Conservation (phyloP, 2,797 vertebrate genomes). For the Craterocephalus amniculus region DNA sequence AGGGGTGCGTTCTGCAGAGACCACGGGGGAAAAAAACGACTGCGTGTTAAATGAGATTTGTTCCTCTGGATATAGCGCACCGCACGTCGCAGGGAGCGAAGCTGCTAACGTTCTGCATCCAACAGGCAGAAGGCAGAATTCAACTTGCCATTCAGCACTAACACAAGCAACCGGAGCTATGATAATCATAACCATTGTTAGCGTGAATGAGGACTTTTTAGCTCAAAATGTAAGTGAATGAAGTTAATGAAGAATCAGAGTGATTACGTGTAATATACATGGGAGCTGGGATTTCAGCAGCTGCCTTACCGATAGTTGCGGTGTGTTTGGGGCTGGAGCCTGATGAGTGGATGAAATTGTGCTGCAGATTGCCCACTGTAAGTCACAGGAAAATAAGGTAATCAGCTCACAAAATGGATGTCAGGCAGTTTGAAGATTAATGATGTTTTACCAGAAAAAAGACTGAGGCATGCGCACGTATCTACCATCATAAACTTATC, state of each 20-base stretch:
- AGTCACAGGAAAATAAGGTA: constrained; percentile 69
- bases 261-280: constrained; percentile 62
- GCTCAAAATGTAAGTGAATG: constrained; percentile 59
- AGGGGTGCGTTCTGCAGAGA: constrained; percentile 80
- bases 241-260: constrained; percentile 58
- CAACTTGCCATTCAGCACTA: constrained; percentile 45
- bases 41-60: constrained; percentile 73
- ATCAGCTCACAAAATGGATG: constrained; percentile 63
- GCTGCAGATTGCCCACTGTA: constrained; percentile 90
- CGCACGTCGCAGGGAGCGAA: constrained; percentile 41
- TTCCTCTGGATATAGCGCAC: constrained; percentile 59
- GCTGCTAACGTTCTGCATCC: constrained; percentile 48
- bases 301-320: constrained; percentile 83
- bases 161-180: constrained; percentile 46
- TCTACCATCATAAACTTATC: constrained; percentile 11
- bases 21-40: constrained; percentile 63
- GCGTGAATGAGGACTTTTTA: constrained; percentile 55
- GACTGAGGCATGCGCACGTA: constrained; percentile 5
- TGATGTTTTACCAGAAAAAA: constrained; percentile 29
- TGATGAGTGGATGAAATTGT: constrained; percentile 91
- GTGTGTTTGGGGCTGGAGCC: constrained; percentile 90
- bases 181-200: constrained; percentile 67
- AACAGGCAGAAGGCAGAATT: constrained; percentile 46
- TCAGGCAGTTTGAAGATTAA: constrained; percentile 43
- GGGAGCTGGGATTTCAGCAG: constrained; percentile 48